Base-by-base conservation (phyloP, 2,888 invertebrate genomes). In the Napeogenes sylphis region DNA sequence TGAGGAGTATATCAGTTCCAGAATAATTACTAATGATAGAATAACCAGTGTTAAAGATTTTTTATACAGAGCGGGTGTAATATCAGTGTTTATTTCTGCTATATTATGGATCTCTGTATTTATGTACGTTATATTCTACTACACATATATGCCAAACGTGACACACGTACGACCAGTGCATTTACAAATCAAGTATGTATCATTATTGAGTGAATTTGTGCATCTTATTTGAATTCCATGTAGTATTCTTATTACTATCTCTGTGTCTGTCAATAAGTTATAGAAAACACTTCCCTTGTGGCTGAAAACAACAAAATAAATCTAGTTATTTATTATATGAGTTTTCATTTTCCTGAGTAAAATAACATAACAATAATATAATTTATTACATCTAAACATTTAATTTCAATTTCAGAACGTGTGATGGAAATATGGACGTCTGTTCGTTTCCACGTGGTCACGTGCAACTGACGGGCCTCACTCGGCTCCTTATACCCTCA, bases 71-170 rank as follows among this genome's bases (percentile, higher is more conserved):
- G 92, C 94, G 8, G 94, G 93, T 35, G 86, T 96, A 60, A 90
- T 96, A 53, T 91, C 93, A 8, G 91, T 95, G 71, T 93, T 94
- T 70, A 91, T 94, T 35, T 92, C 95, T 42, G 91, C 96, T 46
- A 92, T 97, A 71, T 90, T 97, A 68, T 98, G 97, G 97, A 89
- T 96, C 57, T 95, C 98, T 13, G 93, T 97, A 73, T 96, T 98
- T 86, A 92, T 97, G 86, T 98, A 98, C 83, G 94, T 96, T 4
- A 94, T 95, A 13, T 98, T 98, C 82, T 97, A 98, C 78, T 97
- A 97, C 83, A 93, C 95, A 3, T 98, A 98, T 80, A 96, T 98
- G 92, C 98, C 98, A 8, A 94, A 95, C 63, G 94, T 97, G 66
- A 21, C 21, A 21, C 96, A 97, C 76, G 92, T 94, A 46, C 92